Evolutionary conservation across 2,888 invertebrate species (phyloP), one percentile per base, ranked within the genome.

Genomic region (Aleiodes alternator): DNA sequence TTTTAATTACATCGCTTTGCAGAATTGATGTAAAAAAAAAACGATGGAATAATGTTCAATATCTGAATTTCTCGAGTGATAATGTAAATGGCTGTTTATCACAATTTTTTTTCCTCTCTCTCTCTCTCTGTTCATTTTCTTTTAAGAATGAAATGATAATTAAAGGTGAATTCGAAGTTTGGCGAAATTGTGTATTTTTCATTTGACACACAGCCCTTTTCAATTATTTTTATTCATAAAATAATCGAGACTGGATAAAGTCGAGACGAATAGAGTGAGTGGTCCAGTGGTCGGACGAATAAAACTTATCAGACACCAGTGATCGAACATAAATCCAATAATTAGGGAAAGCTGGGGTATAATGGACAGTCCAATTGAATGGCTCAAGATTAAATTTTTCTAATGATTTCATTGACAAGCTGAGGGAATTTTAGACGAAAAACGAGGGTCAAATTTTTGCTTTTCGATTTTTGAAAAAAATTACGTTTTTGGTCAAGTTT

Each of bases 121-220:
- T 29, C 53, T 31, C n/a, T 11, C 23, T 38, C n/a, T 59, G 14
- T 14, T 50, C 68, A 31, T 72, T 75, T 23, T 56, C 43, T 74
- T 57, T 61, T 68, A 50, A 53, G 72, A 73, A 71, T 55, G 14
- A 16, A 72, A 56, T 29, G 72, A 66, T 48, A 50, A 78, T 75
- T 75, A 72, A 78, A 75, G 56, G 53, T 51, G 68, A 61, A 79
- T 79, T 75, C 68, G 51, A 72, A 79, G 55, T 72, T 59, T 66
- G 64, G 43, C 71, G 31, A 51, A 50, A n/a, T 31, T 51, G 12
- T 51, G 12, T 50, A n/a, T 50, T 66, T 29, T 68, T 68, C 6
- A 23, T 31, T 53, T 38, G 3, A 56, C 16, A 29, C 11, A 23
- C 4, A 56, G 14, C 34, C n/a, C 14, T 34, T 12, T 57, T 31